These are phyloP conservation scores for Drosophila birchii DNA, from an alignment of 2,888 invertebrate species.

Conservation along the genomic window DNA sequence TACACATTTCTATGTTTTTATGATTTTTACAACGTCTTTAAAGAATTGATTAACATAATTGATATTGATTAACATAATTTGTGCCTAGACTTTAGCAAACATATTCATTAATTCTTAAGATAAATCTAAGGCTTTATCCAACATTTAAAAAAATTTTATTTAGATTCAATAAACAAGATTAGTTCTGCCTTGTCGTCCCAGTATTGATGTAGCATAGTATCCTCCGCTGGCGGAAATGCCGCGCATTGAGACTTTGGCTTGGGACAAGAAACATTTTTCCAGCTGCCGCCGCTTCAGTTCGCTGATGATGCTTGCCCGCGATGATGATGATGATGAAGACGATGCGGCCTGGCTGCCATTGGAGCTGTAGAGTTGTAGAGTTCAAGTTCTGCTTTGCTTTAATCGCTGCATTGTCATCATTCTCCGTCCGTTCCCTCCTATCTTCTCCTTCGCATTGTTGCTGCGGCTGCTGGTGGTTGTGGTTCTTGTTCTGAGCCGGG, in stretches of 20 bases:
- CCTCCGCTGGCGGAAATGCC: conserved; percentile 67
- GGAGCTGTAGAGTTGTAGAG: conserved; percentile 66
- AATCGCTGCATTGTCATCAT: conserved; percentile 78
- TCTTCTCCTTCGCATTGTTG: conserved; percentile 22
- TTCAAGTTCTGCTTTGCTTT: conserved; percentile 71
- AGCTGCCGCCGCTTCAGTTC: conserved; percentile 55
- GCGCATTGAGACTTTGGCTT: conserved; percentile 60
- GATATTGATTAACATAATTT: background rate
- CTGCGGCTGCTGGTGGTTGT: conserved; percentile 16
- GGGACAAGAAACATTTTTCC: conserved; percentile 67
- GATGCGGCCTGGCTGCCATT: conserved; percentile 9
- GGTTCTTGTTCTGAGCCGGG: conserved; percentile 28
- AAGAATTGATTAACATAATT: background rate
- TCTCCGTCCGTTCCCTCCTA: conserved; percentile 17
- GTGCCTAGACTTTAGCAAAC: background rate
- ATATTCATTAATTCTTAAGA: too few relatives aligned
- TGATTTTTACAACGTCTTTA: background rate
- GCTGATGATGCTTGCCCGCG: conserved; percentile 5
- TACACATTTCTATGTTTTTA: background rate
- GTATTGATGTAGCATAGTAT: conserved; percentile 15
- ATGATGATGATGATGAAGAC: conserved; percentile 6
- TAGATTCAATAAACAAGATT: conserved; percentile 71
- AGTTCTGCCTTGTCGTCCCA: conserved; percentile 33
- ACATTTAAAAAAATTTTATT: conserved; percentile 65
- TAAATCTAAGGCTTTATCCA: background rate